Evolutionary conservation across 2,113 vertebrate species (phyloP).

Genomic region (Tichodroma muraria): DNA sequence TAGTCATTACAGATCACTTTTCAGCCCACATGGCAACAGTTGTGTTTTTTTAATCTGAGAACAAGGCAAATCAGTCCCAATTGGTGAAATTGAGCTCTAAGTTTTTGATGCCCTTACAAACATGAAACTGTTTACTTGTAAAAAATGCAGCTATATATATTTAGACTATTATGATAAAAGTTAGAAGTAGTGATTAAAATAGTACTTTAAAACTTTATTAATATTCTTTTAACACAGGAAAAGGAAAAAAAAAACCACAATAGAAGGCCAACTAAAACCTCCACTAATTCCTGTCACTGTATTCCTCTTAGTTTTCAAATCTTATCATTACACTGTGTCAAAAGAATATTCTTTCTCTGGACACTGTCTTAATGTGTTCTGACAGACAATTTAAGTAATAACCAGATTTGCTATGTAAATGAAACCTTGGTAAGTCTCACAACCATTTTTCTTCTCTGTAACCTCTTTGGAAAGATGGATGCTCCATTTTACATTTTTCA

Average conservation of each 20-base stretch:
- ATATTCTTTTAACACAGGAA: not conserved
- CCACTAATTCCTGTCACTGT: not conserved
- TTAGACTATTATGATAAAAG: not conserved
- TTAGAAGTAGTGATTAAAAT: not conserved
- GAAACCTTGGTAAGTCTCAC: not conserved
- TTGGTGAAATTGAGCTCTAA: not conserved
- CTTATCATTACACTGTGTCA: not conserved
- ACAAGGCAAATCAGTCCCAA: not conserved
- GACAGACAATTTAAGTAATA: not conserved
- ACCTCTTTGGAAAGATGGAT: not conserved
- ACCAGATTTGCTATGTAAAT: not conserved
- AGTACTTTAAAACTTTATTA: not conserved
- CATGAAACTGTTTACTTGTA: not conserved
- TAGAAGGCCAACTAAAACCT: not conserved
- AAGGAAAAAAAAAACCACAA: not conserved
- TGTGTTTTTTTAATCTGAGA: not conserved
- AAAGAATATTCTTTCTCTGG: not conserved
- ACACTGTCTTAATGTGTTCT: not conserved
- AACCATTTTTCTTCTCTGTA: not conserved
- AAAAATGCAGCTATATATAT: not conserved
- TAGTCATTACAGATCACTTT: slow-evolving; percentile 25
- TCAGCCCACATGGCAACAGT: not conserved
- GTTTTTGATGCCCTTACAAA: not conserved
- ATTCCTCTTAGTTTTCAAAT: not conserved
- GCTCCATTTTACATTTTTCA: slow-evolving; percentile 3